Conservation (phyloP, 2,113 vertebrate genomes). For the Bubo blakistoni region DNA sequence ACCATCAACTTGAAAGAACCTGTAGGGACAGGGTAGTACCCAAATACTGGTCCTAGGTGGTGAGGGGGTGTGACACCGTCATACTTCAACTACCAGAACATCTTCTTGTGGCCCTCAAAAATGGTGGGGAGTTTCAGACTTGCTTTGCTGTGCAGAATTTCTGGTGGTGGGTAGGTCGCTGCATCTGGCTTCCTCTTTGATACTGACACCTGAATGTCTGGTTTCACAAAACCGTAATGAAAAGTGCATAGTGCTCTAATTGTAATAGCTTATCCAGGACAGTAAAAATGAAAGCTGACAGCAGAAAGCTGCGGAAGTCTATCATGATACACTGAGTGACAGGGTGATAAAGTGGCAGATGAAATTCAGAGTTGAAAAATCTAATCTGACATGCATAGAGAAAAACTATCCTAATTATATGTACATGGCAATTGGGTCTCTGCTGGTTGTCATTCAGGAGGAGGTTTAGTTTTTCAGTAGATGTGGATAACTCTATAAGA, state of each 20-base stretch:
- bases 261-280: background rate
- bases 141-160: background rate
- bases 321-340: background rate
- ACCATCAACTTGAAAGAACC: background rate
- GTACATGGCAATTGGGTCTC: background rate
- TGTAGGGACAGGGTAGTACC: too few species aligned
- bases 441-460: background rate
- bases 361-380: background rate
- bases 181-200: background rate
- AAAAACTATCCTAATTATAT: background rate
- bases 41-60: background rate
- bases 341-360: background rate
- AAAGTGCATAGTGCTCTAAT: background rate
- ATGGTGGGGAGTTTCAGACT: background rate
- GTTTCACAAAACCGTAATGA: background rate
- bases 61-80: rapidly evolving
- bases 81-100: background rate
- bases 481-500: background rate
- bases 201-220: background rate
- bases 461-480: background rate
- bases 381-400: background rate
- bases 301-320: background rate
- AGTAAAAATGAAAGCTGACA: background rate
- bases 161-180: background rate
- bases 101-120: background rate